Evolutionary conservation across 2,888 invertebrate genomes (phyloP), one percentile per base, ranked within the genome.

Genomic region (Patella pellucida): DNA sequence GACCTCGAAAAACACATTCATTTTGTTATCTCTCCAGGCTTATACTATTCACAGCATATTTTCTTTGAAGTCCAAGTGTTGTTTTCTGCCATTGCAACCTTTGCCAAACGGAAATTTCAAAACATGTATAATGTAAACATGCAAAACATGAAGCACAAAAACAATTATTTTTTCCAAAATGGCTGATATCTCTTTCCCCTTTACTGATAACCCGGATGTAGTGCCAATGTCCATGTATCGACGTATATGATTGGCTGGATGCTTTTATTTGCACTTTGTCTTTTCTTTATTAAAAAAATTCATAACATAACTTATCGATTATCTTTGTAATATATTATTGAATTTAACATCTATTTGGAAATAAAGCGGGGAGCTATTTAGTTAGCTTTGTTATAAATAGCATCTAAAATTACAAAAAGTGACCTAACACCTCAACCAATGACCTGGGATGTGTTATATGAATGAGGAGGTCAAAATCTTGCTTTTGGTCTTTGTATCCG

Each of bases 191-290:
- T 62, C 62, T 62, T 62, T 62, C 62, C 62, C 62, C 62, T 62
- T 62, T 62, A n/a, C 19, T 19, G 23, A 62, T 62, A 62, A 62
- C 62, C 62, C 62, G 62, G 62, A 62, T 62, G 62, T 51, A 68
- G n/a, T 19, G 12, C 72, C 52, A 27, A n/a, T 69, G n/a, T 69
- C 31, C 69, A 69, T 69, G 69, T 51, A 69, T 50, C 11, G n/a
- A 50, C n/a, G 27, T 41, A 3, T 41, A 11, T 51, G n/a, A 69
- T 69, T 69, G 50, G 41, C 19, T 50, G 31, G 31, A 69, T 41
- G 41, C 41, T 41, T 41, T 41, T 41, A 41, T 41, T 41, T 41
- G 41, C 41, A 41, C 41, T 41, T 41, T 41, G 41, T 41, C 41
- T 41, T 41, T 41, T 41, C 41, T 41, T 41, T 41, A 41, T 41